Conservation (phyloP, 1,140 invertebrate genomes). For the Formica exsecta region DNA sequence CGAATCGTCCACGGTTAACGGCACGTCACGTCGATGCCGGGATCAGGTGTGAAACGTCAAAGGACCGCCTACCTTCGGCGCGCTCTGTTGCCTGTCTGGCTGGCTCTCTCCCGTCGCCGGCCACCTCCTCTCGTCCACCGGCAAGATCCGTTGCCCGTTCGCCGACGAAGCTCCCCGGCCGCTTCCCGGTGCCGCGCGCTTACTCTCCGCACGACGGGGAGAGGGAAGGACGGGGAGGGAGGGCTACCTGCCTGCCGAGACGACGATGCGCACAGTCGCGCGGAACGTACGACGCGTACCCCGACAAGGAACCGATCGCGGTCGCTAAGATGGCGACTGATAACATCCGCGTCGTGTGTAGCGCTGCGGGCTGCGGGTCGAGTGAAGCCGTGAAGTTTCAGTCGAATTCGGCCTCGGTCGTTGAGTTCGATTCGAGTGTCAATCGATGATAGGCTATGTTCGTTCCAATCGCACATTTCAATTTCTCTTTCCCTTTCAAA, state of each 20-base stretch:
- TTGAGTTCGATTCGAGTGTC: background rate
- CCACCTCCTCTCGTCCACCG: constrained; percentile 30
- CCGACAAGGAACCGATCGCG: constrained; percentile 60
- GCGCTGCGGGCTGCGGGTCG: background rate
- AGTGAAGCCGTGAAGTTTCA: background rate
- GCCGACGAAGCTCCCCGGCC: constrained; percentile 40
- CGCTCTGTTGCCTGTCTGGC: constrained; percentile 28
- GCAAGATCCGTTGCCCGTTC: constrained; percentile 37
- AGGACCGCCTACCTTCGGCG: constrained; percentile 64
- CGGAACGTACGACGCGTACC: constrained; percentile 61
- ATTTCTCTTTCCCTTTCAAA: too few species aligned
- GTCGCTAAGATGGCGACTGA: constrained; percentile 74
- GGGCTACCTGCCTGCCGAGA: constrained; percentile 35
- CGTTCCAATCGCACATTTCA: background rate
- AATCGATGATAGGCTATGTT: background rate
- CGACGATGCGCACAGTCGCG: constrained; percentile 69
- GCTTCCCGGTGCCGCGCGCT: constrained; percentile 35
- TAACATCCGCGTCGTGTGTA: constrained; percentile 10
- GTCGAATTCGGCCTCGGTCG: too few species aligned
- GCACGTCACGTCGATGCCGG: background rate
- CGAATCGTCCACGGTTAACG: too few species aligned
- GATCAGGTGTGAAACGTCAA: constrained; percentile 15
- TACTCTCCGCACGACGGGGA: constrained; percentile 14
- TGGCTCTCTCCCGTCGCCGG: constrained; percentile 41
- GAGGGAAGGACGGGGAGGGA: too few species aligned